Evolutionary conservation across 1,140 invertebrate species (phyloP).

Genomic region (Atta colombica): DNA sequence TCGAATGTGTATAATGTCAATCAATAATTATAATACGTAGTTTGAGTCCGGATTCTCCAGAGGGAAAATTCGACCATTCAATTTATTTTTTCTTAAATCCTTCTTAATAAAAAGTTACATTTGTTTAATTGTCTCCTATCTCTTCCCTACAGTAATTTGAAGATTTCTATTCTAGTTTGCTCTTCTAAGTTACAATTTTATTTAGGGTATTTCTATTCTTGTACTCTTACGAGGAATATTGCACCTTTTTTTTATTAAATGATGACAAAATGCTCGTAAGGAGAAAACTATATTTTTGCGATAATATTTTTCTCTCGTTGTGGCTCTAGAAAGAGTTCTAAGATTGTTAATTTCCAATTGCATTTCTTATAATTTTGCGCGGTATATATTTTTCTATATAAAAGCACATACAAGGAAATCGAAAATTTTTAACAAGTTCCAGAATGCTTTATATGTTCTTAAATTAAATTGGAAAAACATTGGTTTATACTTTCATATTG

Average conservation of each 20-base stretch:
- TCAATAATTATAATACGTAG: neutral
- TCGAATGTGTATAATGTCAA: neutral
- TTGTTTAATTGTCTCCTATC: neutral
- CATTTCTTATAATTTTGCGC: neutral
- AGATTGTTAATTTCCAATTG: neutral
- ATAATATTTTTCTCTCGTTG: neutral
- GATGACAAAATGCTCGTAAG: neutral
- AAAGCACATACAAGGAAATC: neutral
- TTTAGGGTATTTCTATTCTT: neutral
- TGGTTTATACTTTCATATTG: constrained; percentile 43
- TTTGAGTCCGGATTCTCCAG: neutral
- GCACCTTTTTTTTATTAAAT: constrained; percentile 3
- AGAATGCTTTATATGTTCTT: neutral
- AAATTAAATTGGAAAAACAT: constrained; percentile 43
- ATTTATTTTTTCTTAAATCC: neutral
- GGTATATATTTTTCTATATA: neutral
- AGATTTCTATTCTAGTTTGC: constrained; percentile 15
- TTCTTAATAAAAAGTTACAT: constrained; percentile 3
- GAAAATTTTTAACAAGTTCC: neutral
- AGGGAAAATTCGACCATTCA: neutral
- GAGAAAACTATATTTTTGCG: neutral
- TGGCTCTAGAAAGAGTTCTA: neutral
- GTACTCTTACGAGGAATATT: neutral
- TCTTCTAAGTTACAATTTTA: neutral
- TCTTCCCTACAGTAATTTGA: neutral